Evolutionary conservation across 2,797 vertebrate species (phyloP), one percentile per base, ranked within the genome.

Genomic region (Neostethus bicornis): DNA sequence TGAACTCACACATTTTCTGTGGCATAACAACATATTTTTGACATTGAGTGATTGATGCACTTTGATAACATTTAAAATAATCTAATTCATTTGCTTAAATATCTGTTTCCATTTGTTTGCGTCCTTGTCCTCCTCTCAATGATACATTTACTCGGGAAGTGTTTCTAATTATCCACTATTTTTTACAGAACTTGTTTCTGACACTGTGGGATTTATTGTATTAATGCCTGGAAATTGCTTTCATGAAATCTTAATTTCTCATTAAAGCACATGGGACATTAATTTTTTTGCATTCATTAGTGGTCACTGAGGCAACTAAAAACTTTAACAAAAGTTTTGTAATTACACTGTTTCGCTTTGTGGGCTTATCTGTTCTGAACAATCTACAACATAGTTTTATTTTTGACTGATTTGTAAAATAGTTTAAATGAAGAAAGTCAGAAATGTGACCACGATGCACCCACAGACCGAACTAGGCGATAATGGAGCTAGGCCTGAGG

Each of bases 401-500:
- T 55, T 24, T 11, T 37, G 47, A 52, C 20, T 28, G 37, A 66
- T 24, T 7, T 72, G 49, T 37, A 43, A 21, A 13, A 31, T 43
- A 21, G 26, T 47, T 61, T 52, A 58, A 77, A 80, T 47, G 41
- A 55, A 73, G 53, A 63, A 59, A 66, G 67, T 68, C 61, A 54
- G 61, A 44, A 65, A 79, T 66, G 72, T 79, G 77, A 77, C 70
- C 7, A 8, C 39, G 38, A 41, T 60, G 61, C 69, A 67, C 73
- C 80, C 71, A 66, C 73, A 80, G 74, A 68, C 70, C 60, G 59
- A 70, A 25, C 52, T 19, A 44, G 75, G 76, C 31, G 73, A 82
- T 85, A 89, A 88, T 86, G 81, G 85, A 84, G 63, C 54, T 57
- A 44, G 61, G 66, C 79, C 79, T 66, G 73, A 73, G 83, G 78